These are phyloP conservation scores for Elgaria multicarinata DNA, from an alignment of 2,113 vertebrate genomes.

Conservation along the genomic window DNA sequence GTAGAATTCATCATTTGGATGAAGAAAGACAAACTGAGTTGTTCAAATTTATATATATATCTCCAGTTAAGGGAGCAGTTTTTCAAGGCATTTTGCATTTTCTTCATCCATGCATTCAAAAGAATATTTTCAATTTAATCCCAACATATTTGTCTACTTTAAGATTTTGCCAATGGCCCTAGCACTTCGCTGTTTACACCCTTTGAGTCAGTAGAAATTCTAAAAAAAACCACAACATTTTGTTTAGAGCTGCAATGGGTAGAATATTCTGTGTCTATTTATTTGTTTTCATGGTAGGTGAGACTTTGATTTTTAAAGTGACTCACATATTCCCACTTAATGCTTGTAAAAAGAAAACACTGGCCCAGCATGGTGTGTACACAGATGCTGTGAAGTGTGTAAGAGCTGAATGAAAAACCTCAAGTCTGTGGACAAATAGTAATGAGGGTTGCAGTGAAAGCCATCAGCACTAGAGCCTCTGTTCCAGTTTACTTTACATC, in stretches of 20 bases:
- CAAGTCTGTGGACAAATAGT: constrained; percentile 13
- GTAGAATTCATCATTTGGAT: not conserved
- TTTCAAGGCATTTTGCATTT: not conserved
- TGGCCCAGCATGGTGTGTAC: not conserved
- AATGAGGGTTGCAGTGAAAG: constrained; percentile 65
- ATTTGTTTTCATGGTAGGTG: constrained; percentile 37
- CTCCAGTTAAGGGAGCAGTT: not conserved
- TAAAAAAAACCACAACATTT: constrained; percentile 1
- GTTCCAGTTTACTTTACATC: constrained; percentile 76
- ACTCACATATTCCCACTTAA: constrained; percentile 59
- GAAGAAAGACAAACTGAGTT: not conserved
- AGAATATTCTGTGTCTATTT: not conserved
- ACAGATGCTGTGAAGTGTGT: constrained; percentile 49
- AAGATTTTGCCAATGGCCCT: not conserved
- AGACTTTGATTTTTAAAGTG: constrained; percentile 57
- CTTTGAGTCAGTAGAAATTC: not conserved
- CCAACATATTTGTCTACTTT: not conserved
- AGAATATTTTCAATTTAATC: not conserved
- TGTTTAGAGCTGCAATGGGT: constrained; percentile 34
- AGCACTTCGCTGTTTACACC: constrained; percentile 3
- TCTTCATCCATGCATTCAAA: not conserved
- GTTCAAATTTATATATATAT: not conserved
- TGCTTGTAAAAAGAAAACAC: constrained; percentile 33
- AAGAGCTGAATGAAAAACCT: constrained; percentile 64
- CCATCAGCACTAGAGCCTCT: constrained; percentile 71